Percentiles rank a stretch among this genome's conserved stretches.
Conservation (phyloP, 2,113 vertebrate species). For the Vimba vimba region DNA sequence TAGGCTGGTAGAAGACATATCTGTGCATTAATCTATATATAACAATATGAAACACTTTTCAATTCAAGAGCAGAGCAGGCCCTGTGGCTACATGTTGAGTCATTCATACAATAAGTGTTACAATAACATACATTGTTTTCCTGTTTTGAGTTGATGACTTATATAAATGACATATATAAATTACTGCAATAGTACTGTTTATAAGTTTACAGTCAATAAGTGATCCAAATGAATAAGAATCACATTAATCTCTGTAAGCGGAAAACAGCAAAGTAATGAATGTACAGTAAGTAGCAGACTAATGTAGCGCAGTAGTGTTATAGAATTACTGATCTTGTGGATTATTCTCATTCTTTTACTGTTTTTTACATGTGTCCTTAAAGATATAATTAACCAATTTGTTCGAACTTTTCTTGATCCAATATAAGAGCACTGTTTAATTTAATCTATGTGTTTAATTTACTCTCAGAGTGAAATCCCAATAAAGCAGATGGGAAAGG, state of each 20-base stretch:
- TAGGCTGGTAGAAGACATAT: neutral
- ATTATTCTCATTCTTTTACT: neutral
- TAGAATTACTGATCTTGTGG: neutral
- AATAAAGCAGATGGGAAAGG: constrained; percentile 20
- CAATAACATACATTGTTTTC: neutral
- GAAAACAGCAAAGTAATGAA: neutral
- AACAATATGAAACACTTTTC: neutral
- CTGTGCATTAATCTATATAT: neutral
- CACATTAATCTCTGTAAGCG: no score
- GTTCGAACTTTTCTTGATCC: neutral
- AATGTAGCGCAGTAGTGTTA: neutral
- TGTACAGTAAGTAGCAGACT: neutral
- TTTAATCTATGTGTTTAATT: constrained; percentile 19
- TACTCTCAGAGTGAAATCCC: constrained; percentile 19
- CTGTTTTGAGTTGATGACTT: neutral
- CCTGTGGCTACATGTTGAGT: neutral
- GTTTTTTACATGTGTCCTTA: neutral
- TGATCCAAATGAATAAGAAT: no score
- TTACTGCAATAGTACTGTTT: neutral
- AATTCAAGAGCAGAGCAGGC: neutral
- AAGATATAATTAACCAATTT: neutral
- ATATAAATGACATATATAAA: neutral
- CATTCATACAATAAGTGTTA: neutral
- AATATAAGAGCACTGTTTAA: neutral
- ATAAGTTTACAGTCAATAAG: neutral